Conservation (phyloP, 1,140 invertebrate genomes). For the Ridgeia piscesae region DNA sequence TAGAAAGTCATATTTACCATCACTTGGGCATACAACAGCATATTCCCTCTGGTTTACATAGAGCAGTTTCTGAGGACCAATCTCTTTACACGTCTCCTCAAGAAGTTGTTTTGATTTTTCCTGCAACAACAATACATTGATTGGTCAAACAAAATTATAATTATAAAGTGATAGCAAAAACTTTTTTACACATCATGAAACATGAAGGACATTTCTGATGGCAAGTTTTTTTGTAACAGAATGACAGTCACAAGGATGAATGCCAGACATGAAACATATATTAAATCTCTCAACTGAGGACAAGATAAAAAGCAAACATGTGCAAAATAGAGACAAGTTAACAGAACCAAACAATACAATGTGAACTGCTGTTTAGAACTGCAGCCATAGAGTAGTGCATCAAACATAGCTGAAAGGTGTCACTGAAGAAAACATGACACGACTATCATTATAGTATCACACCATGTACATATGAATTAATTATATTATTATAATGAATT, state of each 20-base stretch:
- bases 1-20: slow-evolving; percentile 71
- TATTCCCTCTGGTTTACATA: slow-evolving; percentile 89
- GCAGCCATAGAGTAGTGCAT: no score
- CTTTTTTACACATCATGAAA: background rate
- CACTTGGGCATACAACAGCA: slow-evolving; percentile 84
- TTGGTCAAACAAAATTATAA: background rate
- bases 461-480: no score
- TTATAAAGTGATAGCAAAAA: background rate
- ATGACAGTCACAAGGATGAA: background rate
- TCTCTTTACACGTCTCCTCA: slow-evolving; percentile 68
- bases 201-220: background rate
- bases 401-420: no score
- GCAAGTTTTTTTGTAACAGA: background rate
- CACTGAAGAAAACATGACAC: no score
- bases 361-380: no score
- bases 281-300: no score
- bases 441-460: no score
- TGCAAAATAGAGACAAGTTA: no score
- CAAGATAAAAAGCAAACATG: no score
- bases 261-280: no score
- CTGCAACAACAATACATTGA: slow-evolving; percentile 13
- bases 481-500: no score
- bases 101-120: slow-evolving; percentile 35
- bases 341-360: no score
- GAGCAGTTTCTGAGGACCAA: slow-evolving; percentile 80